phyloP scores from a whole-genome alignment of 1,140 invertebrate species.

The Drosophila pallidifrons region DNA sequence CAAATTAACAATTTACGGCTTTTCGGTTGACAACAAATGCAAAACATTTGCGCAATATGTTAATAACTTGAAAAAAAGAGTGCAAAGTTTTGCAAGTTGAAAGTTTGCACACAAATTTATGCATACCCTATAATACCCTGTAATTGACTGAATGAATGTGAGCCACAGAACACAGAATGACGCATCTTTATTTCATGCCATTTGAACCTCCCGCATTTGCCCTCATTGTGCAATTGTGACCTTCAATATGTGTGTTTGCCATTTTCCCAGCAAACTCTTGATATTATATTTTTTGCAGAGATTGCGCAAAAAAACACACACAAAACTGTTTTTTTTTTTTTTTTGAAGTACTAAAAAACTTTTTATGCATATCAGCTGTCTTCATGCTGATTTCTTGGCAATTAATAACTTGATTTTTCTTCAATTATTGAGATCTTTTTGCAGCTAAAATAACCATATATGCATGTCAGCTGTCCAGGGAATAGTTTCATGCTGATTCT shows the following conservation, averaged over 20 bases:
- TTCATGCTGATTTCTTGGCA: not conserved
- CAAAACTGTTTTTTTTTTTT: not conserved
- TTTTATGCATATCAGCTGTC: not conserved
- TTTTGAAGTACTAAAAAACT: not conserved
- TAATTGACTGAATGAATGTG: not conserved
- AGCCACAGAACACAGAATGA: conserved; percentile 1
- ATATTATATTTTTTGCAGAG: conserved; percentile 7
- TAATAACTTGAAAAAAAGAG: conserved; percentile 28
- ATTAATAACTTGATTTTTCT: not conserved
- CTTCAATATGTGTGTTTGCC: conserved; percentile 2
- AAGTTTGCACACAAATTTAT: conserved; percentile 3
- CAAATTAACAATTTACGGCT: conserved; percentile 47
- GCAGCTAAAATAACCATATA: no score
- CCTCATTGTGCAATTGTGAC: conserved; percentile 11
- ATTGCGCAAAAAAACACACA: conserved; percentile 2
- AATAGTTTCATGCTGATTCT: not conserved
- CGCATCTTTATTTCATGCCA: not conserved
- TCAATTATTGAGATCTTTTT: no score
- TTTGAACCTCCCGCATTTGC: conserved; percentile 17
- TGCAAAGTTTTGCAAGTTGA: not conserved
- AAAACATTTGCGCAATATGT: conserved; percentile 57
- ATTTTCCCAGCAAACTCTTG: conserved; percentile 5
- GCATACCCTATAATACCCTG: conserved; percentile 24
- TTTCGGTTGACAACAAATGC: conserved; percentile 36
- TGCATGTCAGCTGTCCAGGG: no score